Conservation (phyloP, 2,113 vertebrate species). For the Dicrurus megarhynchus region DNA sequence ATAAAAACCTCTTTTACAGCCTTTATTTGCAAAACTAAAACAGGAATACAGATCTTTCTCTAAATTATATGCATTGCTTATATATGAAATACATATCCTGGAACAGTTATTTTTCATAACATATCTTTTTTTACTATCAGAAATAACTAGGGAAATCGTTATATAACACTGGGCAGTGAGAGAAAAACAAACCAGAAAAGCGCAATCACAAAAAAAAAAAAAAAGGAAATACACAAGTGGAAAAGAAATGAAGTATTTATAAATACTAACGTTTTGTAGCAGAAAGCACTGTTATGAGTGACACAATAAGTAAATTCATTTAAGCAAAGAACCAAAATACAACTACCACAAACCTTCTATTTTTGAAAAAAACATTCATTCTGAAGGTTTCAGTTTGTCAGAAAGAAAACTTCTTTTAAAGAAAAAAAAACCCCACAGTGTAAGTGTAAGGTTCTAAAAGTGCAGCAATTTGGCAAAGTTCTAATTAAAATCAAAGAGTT, state of each 20-base stretch:
- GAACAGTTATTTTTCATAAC: background rate
- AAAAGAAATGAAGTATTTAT: background rate
- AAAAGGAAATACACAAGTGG: background rate
- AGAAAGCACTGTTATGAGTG: background rate
- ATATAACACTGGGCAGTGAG: background rate
- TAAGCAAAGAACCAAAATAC: background rate
- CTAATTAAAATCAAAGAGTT: background rate
- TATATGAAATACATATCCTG: background rate
- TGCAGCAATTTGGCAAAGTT: background rate
- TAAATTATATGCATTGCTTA: background rate
- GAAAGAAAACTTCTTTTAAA: background rate
- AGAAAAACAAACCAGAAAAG: background rate
- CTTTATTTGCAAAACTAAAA: background rate
- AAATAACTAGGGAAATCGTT: background rate
- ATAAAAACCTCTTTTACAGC: background rate
- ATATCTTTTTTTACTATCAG: background rate
- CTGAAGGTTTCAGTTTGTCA: background rate
- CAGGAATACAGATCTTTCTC: background rate
- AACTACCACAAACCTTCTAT: background rate
- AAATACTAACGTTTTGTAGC: background rate
- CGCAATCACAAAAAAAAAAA: background rate
- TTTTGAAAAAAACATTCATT: background rate
- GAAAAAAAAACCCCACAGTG: background rate
- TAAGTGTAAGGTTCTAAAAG: background rate
- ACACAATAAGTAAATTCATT: background rate